A percentile compares a stretch with the other conserved stretches of the same genome.
These are phyloP conservation scores for Parauchenoglanis punctatus DNA, from an alignment of 2,797 vertebrate species.

Conservation along the genomic window DNA sequence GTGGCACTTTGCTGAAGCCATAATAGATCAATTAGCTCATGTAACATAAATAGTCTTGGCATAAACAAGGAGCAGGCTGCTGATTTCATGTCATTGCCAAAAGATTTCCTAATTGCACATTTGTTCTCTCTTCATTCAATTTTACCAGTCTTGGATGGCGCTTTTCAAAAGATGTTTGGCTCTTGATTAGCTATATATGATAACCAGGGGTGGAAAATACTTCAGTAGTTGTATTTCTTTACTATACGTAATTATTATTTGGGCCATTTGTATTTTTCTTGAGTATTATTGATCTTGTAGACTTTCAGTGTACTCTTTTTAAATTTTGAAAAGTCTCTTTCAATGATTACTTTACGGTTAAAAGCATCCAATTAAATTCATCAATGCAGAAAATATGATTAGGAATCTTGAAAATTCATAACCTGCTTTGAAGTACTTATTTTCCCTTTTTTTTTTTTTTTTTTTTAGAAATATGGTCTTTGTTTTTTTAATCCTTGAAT, in stretches of 20 bases:
- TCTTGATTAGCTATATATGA: not conserved
- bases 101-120: not conserved
- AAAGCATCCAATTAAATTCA: not conserved
- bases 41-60: not conserved
- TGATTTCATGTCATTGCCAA: not conserved
- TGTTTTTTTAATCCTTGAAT: not conserved
- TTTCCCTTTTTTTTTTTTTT: not conserved
- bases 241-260: not conserved
- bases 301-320: not conserved
- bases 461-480: not conserved
- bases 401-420: not conserved
- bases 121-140: not conserved
- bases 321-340: not conserved
- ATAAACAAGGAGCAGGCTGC: not conserved
- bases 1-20: not conserved
- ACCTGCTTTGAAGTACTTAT: not conserved
- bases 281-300: not conserved
- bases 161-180: not conserved
- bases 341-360: not conserved
- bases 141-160: not conserved
- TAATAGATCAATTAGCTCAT: not conserved
- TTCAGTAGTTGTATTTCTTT: not conserved
- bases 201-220: not conserved
- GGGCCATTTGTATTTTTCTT: not conserved
- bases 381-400: not conserved